Evolutionary conservation across 2,797 vertebrate genomes (phyloP).

Genomic region (Molothrus aeneus): DNA sequence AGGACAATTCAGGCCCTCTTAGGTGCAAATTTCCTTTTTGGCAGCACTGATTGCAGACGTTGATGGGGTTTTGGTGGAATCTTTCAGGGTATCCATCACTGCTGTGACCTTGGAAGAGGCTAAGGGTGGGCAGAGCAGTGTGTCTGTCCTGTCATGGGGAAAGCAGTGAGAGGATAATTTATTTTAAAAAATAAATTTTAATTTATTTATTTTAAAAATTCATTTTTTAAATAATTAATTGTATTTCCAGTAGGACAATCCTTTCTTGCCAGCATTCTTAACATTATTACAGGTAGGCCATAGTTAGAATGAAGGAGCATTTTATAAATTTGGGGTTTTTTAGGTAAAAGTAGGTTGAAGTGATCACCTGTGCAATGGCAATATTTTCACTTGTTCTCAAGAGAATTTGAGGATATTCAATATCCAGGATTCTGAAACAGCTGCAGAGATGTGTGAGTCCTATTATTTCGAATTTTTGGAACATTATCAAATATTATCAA

Average conservation of each 20-base stretch:
- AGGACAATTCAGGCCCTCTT: background rate
- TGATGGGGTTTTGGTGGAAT: background rate
- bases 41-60: background rate
- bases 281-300: background rate
- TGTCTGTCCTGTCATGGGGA: background rate
- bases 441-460: background rate
- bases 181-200: background rate
- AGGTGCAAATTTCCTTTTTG: background rate
- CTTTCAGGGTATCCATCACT: background rate
- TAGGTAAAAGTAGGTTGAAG: background rate
- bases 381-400: background rate
- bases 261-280: background rate
- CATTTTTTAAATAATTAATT: rapidly evolving
- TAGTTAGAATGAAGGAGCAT: background rate
- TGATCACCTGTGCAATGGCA: background rate
- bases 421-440: background rate
- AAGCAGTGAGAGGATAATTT: background rate
- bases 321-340: background rate
- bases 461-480: background rate
- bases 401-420: background rate
- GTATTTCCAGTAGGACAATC: background rate
- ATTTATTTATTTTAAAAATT: too few relatives aligned
- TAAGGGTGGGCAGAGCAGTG: background rate
- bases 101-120: background rate
- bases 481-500: background rate